Evolutionary conservation across 2,113 vertebrate genomes (phyloP), one percentile per base, ranked within the genome.

Genomic region (Cyprinus carpio): DNA sequence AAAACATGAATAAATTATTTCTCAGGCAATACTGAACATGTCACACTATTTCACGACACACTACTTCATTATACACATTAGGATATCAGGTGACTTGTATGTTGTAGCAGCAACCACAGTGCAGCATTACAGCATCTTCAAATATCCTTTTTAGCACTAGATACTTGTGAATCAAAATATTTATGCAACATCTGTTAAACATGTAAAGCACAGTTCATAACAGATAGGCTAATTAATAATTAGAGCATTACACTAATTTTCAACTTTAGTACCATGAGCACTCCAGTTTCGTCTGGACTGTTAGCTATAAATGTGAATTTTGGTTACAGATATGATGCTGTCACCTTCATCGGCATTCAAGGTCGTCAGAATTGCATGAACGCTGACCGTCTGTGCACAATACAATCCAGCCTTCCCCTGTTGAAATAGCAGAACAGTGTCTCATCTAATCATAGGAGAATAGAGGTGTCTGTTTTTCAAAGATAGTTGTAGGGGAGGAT

Each of bases 401-500:
- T 11, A 46, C 60, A 29, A 34, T 31, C 74, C 13, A 51, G 12
- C 78, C 78, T 27, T 43, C 58, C 31, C 20, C 13, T 16, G 27
- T 46, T 20, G 5, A 43, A 43, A 67, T 46, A 16, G 40, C 40
- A 67, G 40, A 81, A 18, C 15, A 46, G 60, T 49, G 58, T 65
- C 60, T 81, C 2, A n/a, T 65, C 27, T 46, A 46, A 65, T 64
- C 58, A 25, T 12, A 46, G 37, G n/a, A 43, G 60, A 64, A 16
- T 71, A 54, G 80, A 56, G 29, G 80, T 82, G 64, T 71, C 60
- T 81, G 80, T n/a, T 67, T 87, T 87, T 87, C 64, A 54, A 86
- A 86, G 78, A 85, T 82, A 75, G 75, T 82, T 62, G 84, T 84
- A 87, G 58, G 72, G 87, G 87, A 87, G 93, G 89, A 92, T 92